Evolutionary conservation across 2,797 vertebrate species (phyloP).

Genomic region (Clarias laeviceps): DNA sequence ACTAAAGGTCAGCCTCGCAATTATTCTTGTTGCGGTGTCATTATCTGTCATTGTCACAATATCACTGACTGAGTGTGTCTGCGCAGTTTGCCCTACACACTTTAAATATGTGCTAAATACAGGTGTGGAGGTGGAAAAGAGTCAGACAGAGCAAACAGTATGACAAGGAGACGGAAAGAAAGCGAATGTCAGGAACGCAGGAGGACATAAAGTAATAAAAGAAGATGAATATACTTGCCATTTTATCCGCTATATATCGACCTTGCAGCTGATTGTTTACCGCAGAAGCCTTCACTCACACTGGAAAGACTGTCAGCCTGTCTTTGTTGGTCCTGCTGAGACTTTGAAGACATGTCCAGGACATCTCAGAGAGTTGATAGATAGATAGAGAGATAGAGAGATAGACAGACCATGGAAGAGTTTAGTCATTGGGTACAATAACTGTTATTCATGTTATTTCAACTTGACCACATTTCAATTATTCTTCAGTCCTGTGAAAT

Average conservation of each 20-base stretch:
- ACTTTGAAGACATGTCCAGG: too few relatives aligned
- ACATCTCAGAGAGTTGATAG: too few relatives aligned
- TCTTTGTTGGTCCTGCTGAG: neutral
- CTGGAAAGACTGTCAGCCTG: neutral
- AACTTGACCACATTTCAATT: too few relatives aligned
- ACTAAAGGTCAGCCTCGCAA: slow-evolving; percentile 12
- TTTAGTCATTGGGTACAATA: too few relatives aligned
- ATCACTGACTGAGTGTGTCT: neutral
- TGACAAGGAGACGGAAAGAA: neutral
- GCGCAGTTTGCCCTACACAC: neutral
- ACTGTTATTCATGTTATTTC: too few relatives aligned
- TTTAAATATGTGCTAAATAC: slow-evolving; percentile 10
- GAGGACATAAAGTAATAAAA: slow-evolving; percentile 14
- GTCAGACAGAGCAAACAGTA: neutral
- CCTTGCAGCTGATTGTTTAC: too few relatives aligned
- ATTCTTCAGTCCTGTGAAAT: too few relatives aligned
- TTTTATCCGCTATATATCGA: neutral
- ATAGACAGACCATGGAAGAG: too few relatives aligned
- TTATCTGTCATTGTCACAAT: slow-evolving; percentile 29
- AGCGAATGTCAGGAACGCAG: slow-evolving; percentile 11
- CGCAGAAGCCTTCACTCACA: too few relatives aligned
- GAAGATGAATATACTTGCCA: neutral
- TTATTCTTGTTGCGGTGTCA: slow-evolving; percentile 12
- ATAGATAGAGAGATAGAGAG: too few relatives aligned
- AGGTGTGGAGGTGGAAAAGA: neutral